These are phyloP conservation scores for Micrasema longulum DNA, from an alignment of 1,140 invertebrate species.

Conservation along the genomic window DNA sequence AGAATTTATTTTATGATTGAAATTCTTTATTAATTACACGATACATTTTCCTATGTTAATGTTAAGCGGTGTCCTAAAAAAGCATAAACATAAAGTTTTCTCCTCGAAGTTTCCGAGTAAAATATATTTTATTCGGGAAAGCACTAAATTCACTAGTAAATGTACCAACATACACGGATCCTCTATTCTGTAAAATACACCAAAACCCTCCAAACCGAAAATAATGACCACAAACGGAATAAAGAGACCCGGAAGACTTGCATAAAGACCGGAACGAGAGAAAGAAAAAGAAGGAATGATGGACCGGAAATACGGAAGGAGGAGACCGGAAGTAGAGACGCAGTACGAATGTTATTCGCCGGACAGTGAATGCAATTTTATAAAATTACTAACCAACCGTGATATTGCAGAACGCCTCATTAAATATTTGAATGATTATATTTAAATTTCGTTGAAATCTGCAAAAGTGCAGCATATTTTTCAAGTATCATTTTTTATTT, in stretches of 20 bases:
- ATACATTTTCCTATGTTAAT: too few relatives aligned
- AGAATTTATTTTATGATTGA: too few relatives aligned
- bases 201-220: conserved; percentile 40
- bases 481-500: too few relatives aligned
- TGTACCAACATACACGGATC: too few relatives aligned
- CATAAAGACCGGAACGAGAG: conserved; percentile 38
- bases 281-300: conserved; percentile 17
- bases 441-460: not conserved
- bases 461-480: too few relatives aligned
- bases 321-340: conserved; percentile 25
- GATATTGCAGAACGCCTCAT: conserved; percentile 12
- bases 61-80: too few relatives aligned
- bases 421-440: not conserved
- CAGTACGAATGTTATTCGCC: not conserved
- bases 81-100: too few relatives aligned
- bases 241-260: conserved; percentile 27
- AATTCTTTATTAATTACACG: too few relatives aligned
- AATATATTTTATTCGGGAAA: too few relatives aligned
- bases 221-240: conserved; percentile 33
- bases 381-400: conserved; percentile 14
- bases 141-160: too few relatives aligned
- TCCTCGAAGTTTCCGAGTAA: too few relatives aligned
- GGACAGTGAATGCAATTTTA: conserved; percentile 19
- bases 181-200: not conserved
- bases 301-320: conserved; percentile 14